A percentile compares a stretch with the other conserved stretches of the same genome.
These are phyloP conservation scores for Caradrina clavipalpis DNA, from an alignment of 2,888 invertebrate genomes.

Conservation along the genomic window DNA sequence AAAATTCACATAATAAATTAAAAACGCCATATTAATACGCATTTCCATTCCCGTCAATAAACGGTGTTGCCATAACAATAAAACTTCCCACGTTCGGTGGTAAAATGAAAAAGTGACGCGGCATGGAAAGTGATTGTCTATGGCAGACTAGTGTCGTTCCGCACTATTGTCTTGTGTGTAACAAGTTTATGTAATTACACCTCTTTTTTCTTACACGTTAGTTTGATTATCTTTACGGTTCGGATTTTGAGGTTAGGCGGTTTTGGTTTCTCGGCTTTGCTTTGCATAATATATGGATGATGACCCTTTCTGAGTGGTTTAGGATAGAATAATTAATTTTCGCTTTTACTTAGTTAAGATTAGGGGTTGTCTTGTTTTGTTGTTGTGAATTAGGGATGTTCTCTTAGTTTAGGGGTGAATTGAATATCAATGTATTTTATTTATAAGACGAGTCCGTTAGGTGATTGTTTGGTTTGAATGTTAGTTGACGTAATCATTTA, in stretches of 20 bases:
- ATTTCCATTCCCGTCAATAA: constrained; percentile 62
- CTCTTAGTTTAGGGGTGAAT: background rate
- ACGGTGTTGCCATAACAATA: constrained; percentile 68
- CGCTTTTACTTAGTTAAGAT: constrained; percentile 44
- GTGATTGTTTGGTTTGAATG: too few species aligned
- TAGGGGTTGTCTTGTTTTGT: constrained; percentile 14
- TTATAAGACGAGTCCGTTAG: too few species aligned
- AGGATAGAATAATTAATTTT: constrained; percentile 50
- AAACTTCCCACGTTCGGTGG: constrained; percentile 68
- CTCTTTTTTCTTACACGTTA: constrained; percentile 56
- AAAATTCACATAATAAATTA: constrained; percentile 33
- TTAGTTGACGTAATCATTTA: too few species aligned
- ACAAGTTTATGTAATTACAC: constrained; percentile 65
- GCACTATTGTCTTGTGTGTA: constrained; percentile 65
- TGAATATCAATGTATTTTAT: too few species aligned
- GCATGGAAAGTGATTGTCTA: constrained; percentile 72
- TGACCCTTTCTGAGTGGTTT: constrained; percentile 54
- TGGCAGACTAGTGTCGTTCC: constrained; percentile 62
- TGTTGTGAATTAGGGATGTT: background rate
- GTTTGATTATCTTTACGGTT: constrained; percentile 59
- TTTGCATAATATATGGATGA: constrained; percentile 31
- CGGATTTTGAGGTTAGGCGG: constrained; percentile 55
- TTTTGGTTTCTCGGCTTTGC: constrained; percentile 12
- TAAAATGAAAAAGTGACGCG: constrained; percentile 65
- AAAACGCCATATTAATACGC: constrained; percentile 35